Percentiles rank a stretch among this genome's conserved stretches.
These are phyloP conservation scores for Ceratina calcarata DNA, from an alignment of 1,140 invertebrate genomes.

Conservation along the genomic window DNA sequence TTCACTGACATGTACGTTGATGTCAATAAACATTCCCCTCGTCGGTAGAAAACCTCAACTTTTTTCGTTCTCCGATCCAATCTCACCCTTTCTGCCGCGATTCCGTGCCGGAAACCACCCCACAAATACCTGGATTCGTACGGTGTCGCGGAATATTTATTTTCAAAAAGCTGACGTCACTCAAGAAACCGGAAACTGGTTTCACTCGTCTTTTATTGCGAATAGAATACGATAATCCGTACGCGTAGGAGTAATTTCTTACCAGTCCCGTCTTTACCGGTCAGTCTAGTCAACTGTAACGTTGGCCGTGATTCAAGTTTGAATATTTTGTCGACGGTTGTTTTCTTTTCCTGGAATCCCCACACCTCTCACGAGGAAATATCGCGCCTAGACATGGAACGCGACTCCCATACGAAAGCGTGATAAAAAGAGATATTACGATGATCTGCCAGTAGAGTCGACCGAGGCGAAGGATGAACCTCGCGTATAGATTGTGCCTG, in stretches of 20 bases:
- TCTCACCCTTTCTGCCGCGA: background rate
- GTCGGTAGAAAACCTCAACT: background rate
- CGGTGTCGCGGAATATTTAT: background rate
- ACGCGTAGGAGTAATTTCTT: conserved; percentile 35
- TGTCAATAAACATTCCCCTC: conserved; percentile 52
- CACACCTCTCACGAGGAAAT: background rate
- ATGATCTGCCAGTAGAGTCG: conserved; percentile 18
- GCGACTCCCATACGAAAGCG: no score
- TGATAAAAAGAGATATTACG: background rate
- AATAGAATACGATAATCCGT: conserved; percentile 40
- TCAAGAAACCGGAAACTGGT: conserved; percentile 46
- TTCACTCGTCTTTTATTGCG: conserved; percentile 44
- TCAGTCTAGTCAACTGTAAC: background rate
- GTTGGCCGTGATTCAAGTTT: conserved; percentile 21
- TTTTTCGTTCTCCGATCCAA: background rate
- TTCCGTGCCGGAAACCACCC: background rate
- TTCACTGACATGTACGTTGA: conserved; percentile 58
- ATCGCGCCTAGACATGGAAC: conserved; percentile 3
- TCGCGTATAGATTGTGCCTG: background rate
- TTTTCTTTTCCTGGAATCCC: conserved; percentile 13
- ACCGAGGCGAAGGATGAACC: background rate
- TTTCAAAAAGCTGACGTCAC: conserved; percentile 22
- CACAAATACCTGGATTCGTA: background rate
- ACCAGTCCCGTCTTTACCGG: conserved; percentile 8
- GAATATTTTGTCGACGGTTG: conserved; percentile 5